phyloP scores from a whole-genome alignment of 2,888 invertebrate genomes.

The Apocheima hispidaria region DNA sequence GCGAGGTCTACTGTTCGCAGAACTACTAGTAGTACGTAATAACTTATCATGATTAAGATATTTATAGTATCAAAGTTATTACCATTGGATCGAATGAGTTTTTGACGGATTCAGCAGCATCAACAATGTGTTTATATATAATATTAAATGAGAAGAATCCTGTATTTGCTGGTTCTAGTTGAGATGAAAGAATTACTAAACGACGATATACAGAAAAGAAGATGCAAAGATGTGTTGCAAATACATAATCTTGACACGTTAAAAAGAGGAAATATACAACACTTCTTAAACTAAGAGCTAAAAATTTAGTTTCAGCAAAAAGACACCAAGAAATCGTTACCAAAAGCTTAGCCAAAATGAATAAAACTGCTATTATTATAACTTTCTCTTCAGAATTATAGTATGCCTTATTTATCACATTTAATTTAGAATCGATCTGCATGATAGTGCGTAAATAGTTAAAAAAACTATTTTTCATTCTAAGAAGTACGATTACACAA shows the following conservation, averaged over 20 bases:
- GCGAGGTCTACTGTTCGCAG: too few species aligned
- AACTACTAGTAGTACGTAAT: too few species aligned
- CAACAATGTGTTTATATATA: conserved; percentile 12
- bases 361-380: not conserved
- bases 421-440: not conserved
- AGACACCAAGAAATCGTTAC: not conserved
- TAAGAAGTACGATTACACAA: not conserved
- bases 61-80: too few species aligned
- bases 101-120: conserved; percentile 10
- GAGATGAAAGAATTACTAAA: not conserved
- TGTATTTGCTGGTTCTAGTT: not conserved
- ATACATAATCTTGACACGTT: not conserved
- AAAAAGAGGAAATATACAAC: not conserved
- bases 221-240: not conserved
- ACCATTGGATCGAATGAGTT: conserved; percentile 11
- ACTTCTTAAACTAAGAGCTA: too few species aligned
- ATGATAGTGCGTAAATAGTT: not conserved
- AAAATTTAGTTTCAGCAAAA: not conserved
- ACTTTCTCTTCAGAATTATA: not conserved
- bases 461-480: not conserved
- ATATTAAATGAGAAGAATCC: not conserved
- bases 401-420: not conserved
- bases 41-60: too few species aligned
- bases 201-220: not conserved
- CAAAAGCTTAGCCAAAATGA: not conserved